phyloP scores from a whole-genome alignment of 2,113 vertebrate species.

The Pygoscelis adeliae region DNA sequence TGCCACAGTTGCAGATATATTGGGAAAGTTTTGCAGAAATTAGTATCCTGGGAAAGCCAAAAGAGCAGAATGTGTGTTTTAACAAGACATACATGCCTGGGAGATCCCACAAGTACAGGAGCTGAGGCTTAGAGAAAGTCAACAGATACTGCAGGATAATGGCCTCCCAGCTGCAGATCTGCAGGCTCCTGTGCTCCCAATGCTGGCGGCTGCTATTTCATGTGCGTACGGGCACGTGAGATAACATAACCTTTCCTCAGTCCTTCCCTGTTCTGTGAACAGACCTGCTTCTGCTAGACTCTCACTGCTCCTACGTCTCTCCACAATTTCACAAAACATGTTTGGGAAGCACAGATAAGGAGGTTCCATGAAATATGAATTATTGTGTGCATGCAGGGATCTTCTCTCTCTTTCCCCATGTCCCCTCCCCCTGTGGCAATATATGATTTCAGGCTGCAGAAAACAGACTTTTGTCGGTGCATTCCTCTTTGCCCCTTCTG shows the following conservation, averaged over 20 bases:
- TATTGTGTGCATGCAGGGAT: not conserved
- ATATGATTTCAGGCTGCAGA: not conserved
- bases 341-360: not conserved
- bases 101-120: not conserved
- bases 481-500: not conserved
- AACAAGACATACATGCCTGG: not conserved
- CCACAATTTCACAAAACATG: accelerated
- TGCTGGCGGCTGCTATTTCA: not conserved
- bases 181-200: not conserved
- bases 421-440: not conserved
- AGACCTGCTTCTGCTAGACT: not conserved
- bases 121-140: not conserved
- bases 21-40: not conserved
- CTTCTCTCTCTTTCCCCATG: not conserved
- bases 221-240: accelerated
- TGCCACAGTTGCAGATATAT: not conserved
- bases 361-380: not conserved
- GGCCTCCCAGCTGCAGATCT: not conserved
- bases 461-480: not conserved
- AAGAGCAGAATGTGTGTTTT: not conserved
- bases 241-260: not conserved
- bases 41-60: not conserved
- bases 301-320: not conserved
- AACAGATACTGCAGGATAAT: not conserved
- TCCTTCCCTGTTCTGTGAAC: not conserved